Conservation (phyloP, 2,113 vertebrate species). For the Thymallus thymallus region DNA sequence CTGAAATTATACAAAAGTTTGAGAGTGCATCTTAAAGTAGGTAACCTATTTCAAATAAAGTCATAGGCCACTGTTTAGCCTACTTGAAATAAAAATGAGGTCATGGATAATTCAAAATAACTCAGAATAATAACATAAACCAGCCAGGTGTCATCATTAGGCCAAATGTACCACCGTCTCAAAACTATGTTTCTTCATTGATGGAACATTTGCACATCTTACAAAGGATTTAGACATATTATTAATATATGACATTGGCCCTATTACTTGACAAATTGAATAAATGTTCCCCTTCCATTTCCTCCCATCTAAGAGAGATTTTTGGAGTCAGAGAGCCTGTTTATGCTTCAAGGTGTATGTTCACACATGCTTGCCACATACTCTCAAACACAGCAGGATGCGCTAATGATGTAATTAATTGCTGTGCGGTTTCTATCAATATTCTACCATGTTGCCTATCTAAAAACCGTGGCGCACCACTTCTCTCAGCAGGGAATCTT, state of each 20-base stretch:
- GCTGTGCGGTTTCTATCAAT: conserved; percentile 31
- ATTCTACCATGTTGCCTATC: conserved; percentile 43
- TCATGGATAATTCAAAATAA: too few species aligned
- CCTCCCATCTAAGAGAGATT: not conserved
- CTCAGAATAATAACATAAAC: too few species aligned
- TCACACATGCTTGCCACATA: not conserved
- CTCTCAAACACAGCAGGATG: not conserved
- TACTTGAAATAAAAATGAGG: too few species aligned
- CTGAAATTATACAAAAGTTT: too few species aligned
- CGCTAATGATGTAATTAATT: conserved; percentile 67
- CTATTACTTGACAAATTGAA: not conserved
- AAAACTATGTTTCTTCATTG: too few species aligned
- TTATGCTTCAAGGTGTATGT: not conserved
- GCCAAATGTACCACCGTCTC: too few species aligned
- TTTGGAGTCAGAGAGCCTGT: not conserved
- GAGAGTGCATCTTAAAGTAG: too few species aligned
- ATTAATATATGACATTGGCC: not conserved
- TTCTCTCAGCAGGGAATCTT: conserved; percentile 54
- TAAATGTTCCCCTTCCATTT: not conserved
- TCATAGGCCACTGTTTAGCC: too few species aligned
- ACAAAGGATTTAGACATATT: too few species aligned
- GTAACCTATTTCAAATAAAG: too few species aligned
- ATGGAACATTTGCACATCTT: too few species aligned
- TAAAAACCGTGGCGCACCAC: conserved; percentile 45
- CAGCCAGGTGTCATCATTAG: too few species aligned